Base-by-base conservation (phyloP, 2,113 vertebrate species). In the Erythrolamprus reginae region DNA sequence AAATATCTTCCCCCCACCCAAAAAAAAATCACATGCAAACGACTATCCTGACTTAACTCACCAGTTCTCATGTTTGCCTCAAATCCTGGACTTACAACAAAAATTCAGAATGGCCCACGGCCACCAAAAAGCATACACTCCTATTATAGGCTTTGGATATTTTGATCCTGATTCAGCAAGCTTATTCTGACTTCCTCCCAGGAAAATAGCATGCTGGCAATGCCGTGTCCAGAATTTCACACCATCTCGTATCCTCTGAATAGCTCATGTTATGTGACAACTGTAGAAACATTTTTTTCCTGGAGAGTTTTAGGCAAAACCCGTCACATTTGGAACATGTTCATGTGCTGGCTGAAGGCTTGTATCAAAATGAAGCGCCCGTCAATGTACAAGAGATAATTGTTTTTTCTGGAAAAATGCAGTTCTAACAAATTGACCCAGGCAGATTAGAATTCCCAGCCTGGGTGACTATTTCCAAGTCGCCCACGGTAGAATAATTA, bases 391-490 rank as follows among this genome's bases (percentile, higher is more conserved):
- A 38, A 24, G 12, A 53, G 50, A 33, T 51, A 28, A 19, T 53
- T n/a, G n/a, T 56, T 28, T 90, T 58, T 61, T 33, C 94, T 93
- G 89, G 93, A 95, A 93, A 52, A 92, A 88, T 94, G 90, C 90
- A 93, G 92, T 88, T 91, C 90, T 93, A 86, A 93, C 91, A 3
- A 95, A 94, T 91, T 92, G 93, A 93, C 48, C 91, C 90, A 89
- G 92, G 56, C 93, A 53, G 88, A 93, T 90, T 94, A 45, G 95
- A 95, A 95, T 94, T 92, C 94, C 92, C 91, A 92, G 92, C 93
- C 88, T 94, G 94, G 94, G 92, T 95, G 94, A 94, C 91, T 92
- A 90, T 93, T 95, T 95, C 94, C 94, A 96, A 95, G 90, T 92
- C 90, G 95, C 96, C 95, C 95, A 95, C 93, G 89, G 93, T 19